Base-by-base conservation (phyloP, 2,888 invertebrate genomes). In the Orchestes rusci region DNA sequence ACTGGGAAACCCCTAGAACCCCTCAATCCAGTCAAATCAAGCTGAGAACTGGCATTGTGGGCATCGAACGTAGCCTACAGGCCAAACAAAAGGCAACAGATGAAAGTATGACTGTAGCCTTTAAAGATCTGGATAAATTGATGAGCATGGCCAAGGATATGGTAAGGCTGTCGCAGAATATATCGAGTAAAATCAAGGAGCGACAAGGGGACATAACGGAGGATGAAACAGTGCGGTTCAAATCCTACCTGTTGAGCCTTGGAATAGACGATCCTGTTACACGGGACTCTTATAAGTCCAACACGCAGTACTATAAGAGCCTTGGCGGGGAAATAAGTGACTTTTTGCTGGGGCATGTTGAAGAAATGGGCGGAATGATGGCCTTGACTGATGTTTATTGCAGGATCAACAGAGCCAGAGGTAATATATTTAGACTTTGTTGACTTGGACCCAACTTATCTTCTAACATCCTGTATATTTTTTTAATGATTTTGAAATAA, bases 191-290 rank as follows among this genome's bases (percentile, higher is more conserved):
- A 74, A 91, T 99, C 58, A 82, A 85, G 64, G 91, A 93, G 58
- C 86, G 88, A 63, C 90, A 94, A 73, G 95, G 94, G 30, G 90
- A 92, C 61, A 90, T 96, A 53, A 91, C 92, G 3, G 94, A 96
- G 68, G 96, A 99, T 71, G 97, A 97, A 72, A 97, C 97, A 5
- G 80, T 95, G 3, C 79, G 85, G 57, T 97, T 99, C 66, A 96
- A 97, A 65, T 86, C 95, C 0, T 95, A 97, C 66, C 73, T 99
- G 35, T 78, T 99, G 71, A 96, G 95, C 65, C 75, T 99, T 59
- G 99, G 99, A 56, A 94, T 99, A 54, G 92, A 93, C 61, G 96
- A 99, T 72, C 97, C 97, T 1, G 97, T 97, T 0, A 97, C 96
- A 0, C 79, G 94, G 61, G 91, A 91, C 60, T 79, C 87, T 8